phyloP scores from a whole-genome alignment of 2,888 invertebrate species.

The Eristalis intricaria region DNA sequence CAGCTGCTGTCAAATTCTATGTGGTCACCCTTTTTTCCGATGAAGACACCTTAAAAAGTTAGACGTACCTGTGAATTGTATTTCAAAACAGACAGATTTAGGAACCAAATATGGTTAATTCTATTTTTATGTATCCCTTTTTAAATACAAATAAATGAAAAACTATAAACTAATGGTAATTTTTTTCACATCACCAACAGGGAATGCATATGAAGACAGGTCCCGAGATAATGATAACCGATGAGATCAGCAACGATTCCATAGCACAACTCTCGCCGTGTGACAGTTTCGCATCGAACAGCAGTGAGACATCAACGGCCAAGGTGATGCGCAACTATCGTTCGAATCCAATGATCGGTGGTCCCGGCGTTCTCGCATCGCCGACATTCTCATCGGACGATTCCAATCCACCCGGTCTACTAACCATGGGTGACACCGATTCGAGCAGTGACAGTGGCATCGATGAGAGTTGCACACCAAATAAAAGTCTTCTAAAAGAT shows the following conservation, averaged over 20 bases:
- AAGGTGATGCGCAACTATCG: conserved; percentile 77
- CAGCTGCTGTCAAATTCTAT: too few species aligned
- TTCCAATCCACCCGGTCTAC: conserved; percentile 76
- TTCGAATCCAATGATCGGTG: conserved; percentile 80
- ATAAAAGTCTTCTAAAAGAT: conserved; percentile 58
- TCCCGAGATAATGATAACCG: conserved; percentile 58
- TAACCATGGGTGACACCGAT: conserved; percentile 76
- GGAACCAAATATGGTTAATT: not conserved
- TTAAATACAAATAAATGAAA: not conserved
- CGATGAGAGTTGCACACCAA: conserved; percentile 75
- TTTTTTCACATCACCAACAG: conserved; percentile 10
- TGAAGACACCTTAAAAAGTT: too few species aligned
- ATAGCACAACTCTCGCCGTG: conserved; percentile 60
- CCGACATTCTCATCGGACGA: conserved; percentile 76
- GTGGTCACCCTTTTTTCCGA: too few species aligned
- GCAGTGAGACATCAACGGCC: conserved; percentile 62
- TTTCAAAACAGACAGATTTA: too few species aligned
- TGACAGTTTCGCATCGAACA: conserved; percentile 49
- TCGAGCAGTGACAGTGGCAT: conserved; percentile 78
- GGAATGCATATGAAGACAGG: conserved; percentile 28
- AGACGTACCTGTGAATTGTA: too few species aligned
- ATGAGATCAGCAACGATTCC: conserved; percentile 55
- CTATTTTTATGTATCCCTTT: not conserved
- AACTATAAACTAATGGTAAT: not conserved
- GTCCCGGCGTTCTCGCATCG: conserved; percentile 76